A percentile compares a stretch with the other conserved stretches of the same genome.
These are phyloP conservation scores for Odontocerum albicorne DNA, from an alignment of 2,888 invertebrate species.

Conservation along the genomic window DNA sequence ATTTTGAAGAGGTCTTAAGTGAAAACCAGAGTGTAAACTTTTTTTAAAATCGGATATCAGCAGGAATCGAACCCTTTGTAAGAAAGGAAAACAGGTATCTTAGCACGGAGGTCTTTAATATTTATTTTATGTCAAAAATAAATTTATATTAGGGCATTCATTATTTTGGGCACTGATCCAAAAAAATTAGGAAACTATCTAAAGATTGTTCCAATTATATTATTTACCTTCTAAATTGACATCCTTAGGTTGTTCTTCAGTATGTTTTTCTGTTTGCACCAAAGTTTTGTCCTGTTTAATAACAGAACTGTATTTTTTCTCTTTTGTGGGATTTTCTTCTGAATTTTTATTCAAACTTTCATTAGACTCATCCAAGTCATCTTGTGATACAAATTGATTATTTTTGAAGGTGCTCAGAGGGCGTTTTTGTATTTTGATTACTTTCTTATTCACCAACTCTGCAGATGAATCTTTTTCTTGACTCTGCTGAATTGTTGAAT, in stretches of 20 bases:
- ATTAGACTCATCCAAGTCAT: neutral
- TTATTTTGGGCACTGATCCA: too few species aligned
- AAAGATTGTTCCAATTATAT: too few species aligned
- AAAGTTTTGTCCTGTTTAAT: conserved; percentile 32
- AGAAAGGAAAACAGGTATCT: too few species aligned
- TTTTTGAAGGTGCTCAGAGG: conserved; percentile 38
- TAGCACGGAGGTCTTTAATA: too few species aligned
- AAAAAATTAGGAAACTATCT: too few species aligned
- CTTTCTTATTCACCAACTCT: conserved; percentile 14
- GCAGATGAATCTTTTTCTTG: conserved; percentile 31
- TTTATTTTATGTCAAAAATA: too few species aligned
- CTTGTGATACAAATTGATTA: neutral
- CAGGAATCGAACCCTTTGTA: too few species aligned
- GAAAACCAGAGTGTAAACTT: too few species aligned
- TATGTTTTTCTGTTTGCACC: conserved; percentile 29
- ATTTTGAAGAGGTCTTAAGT: too few species aligned
- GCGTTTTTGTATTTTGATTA: conserved; percentile 41
- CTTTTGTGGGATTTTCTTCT: conserved; percentile 15
- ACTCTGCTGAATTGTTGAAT: conserved; percentile 34
- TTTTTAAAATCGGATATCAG: too few species aligned
- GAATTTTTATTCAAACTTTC: neutral
- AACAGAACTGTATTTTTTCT: conserved; percentile 34
- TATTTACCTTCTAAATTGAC: conserved; percentile 1
- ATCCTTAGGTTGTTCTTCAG: conserved; percentile 6
- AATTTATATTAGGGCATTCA: too few species aligned